A percentile compares a stretch with the other conserved stretches of the same genome.
phyloP scores from a whole-genome alignment of 2,888 invertebrate genomes.

The Lasioglossum villosulum region DNA sequence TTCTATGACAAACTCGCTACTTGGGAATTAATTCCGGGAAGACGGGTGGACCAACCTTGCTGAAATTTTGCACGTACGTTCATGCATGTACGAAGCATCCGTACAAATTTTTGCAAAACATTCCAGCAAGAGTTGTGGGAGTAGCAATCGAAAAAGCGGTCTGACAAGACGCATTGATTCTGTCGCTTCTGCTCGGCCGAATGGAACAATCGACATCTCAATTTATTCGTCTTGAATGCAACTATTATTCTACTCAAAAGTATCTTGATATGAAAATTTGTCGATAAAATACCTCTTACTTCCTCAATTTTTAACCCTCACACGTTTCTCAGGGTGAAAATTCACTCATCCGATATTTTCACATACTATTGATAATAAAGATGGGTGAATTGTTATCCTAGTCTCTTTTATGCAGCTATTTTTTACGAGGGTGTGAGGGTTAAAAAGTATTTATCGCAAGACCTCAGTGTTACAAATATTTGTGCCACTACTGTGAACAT shows the following conservation, averaged over 20 bases:
- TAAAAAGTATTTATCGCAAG: not conserved
- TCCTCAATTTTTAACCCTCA: not conserved
- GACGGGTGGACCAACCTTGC: not conserved
- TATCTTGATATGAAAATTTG: too few species aligned
- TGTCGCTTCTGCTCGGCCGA: too few species aligned
- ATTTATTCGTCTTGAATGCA: too few species aligned
- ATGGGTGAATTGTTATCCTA: too few species aligned
- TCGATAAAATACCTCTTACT: too few species aligned
- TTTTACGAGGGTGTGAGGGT: too few species aligned
- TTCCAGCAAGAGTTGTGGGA: not conserved
- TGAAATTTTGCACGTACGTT: not conserved
- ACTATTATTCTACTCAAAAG: too few species aligned
- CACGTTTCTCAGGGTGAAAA: too few species aligned
- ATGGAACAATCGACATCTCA: too few species aligned
- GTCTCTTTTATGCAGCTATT: too few species aligned
- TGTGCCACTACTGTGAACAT: rapidly evolving
- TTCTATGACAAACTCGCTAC: not conserved
- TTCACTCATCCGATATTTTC: too few species aligned
- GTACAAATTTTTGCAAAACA: not conserved
- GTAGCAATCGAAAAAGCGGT: not conserved
- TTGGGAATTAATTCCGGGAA: not conserved
- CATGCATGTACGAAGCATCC: not conserved
- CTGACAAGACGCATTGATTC: not conserved
- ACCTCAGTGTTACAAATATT: not conserved
- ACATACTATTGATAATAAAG: too few species aligned